Conservation (phyloP, 2,888 invertebrate species). For the Allacma fusca region DNA sequence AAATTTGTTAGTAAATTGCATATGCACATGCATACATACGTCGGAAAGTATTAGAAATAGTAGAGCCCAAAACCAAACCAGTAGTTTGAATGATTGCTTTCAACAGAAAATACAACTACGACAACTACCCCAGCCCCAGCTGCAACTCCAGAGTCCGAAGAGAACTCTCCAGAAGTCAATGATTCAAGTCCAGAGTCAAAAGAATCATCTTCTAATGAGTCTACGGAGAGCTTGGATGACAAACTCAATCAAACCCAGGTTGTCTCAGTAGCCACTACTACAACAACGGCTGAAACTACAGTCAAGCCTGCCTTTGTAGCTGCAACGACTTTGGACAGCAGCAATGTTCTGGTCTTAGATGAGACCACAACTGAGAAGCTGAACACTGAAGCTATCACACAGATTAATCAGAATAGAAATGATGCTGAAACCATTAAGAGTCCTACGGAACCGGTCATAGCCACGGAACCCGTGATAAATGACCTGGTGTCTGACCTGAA, state of each 20-base stretch:
- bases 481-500: neutral
- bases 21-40: too few species aligned
- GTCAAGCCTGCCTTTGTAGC: neutral
- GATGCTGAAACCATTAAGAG: neutral
- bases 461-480: neutral
- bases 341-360: neutral
- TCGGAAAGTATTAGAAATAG: too few species aligned
- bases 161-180: constrained; percentile 60
- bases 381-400: neutral
- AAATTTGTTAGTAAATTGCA: too few species aligned
- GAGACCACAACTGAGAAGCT: neutral
- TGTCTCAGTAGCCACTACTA: neutral
- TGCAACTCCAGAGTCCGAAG: constrained; percentile 47
- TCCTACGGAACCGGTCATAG: neutral
- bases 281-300: neutral
- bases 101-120: constrained; percentile 40
- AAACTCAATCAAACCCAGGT: constrained; percentile 3
- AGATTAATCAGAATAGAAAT: neutral
- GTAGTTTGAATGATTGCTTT: neutral
- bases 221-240: constrained; percentile 25
- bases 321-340: constrained; percentile 24
- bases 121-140: constrained; percentile 48
- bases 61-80: too few species aligned
- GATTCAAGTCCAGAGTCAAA: constrained; percentile 48
- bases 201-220: constrained; percentile 39